phyloP scores from a whole-genome alignment of 2,113 vertebrate species.

The Pterocles burchelli region DNA sequence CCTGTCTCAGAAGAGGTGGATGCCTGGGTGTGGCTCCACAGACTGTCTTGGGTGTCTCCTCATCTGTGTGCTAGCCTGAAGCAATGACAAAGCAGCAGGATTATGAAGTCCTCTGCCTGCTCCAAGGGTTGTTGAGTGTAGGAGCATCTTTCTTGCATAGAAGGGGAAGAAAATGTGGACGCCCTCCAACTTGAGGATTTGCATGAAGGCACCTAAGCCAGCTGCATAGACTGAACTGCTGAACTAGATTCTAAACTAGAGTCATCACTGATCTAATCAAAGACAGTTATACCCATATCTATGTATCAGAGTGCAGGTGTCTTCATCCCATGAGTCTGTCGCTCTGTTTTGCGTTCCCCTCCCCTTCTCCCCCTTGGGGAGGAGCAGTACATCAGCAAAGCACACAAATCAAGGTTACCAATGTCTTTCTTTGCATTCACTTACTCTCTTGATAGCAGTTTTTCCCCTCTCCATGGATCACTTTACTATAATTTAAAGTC shows the following conservation, averaged over 20 bases:
- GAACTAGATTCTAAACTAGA: neutral
- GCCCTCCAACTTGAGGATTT: neutral
- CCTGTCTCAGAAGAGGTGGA: neutral
- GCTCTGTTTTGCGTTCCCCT: neutral
- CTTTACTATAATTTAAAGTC: constrained; percentile 46
- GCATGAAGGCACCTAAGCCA: neutral
- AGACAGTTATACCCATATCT: neutral
- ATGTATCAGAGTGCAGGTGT: neutral
- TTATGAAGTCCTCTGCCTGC: neutral
- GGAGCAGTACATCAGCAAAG: neutral
- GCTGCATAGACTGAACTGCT: neutral
- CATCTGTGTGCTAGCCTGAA: neutral
- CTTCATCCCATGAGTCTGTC: fast-evolving
- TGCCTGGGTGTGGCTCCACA: neutral
- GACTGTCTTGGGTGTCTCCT: neutral
- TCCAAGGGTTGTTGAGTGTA: neutral
- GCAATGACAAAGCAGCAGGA: neutral
- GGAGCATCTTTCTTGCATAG: neutral
- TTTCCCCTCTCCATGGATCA: constrained; percentile 4
- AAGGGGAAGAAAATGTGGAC: neutral
- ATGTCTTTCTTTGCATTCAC: neutral
- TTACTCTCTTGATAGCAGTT: neutral
- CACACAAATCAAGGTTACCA: neutral
- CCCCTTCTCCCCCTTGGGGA: neutral
- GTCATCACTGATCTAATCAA: neutral